A percentile compares a stretch with the other conserved stretches of the same genome.
These are phyloP conservation scores for Ictalurus furcatus DNA, from an alignment of 2,113 vertebrate genomes.

Conservation along the genomic window DNA sequence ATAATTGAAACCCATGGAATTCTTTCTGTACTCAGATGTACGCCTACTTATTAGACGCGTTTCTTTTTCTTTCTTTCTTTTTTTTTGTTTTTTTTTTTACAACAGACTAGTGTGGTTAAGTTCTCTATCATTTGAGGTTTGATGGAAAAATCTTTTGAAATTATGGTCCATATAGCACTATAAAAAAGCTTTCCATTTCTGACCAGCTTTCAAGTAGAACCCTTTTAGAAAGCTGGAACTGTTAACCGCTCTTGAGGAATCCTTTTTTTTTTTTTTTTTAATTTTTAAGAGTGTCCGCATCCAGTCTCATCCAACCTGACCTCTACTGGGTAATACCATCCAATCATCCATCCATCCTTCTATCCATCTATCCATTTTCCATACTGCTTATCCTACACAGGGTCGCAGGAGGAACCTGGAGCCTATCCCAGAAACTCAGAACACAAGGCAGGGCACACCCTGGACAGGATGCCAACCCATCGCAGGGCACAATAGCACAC, in stretches of 20 bases:
- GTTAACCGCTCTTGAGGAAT: background rate
- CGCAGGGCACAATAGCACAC: too few species aligned
- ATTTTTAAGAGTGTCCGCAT: background rate
- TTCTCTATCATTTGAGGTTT: constrained; percentile 17
- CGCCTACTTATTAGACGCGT: background rate
- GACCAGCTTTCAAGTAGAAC: background rate
- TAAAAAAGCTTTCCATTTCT: background rate
- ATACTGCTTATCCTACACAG: too few species aligned
- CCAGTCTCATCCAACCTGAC: background rate
- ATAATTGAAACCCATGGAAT: constrained; percentile 46
- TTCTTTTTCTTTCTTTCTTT: too few species aligned
- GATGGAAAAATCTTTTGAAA: background rate
- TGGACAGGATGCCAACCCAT: too few species aligned
- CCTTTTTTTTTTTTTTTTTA: background rate
- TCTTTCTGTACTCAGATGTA: constrained; percentile 29
- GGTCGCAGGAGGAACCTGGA: too few species aligned
- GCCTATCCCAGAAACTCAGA: too few species aligned
- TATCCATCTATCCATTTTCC: too few species aligned
- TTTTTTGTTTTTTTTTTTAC: background rate
- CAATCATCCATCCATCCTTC: too few species aligned
- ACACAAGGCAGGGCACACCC: too few species aligned
- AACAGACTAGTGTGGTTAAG: background rate
- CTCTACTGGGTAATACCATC: background rate
- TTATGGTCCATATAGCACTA: background rate
- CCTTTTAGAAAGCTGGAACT: background rate